Base-by-base conservation (phyloP, 2,888 invertebrate species). In the Ferdinandea cuprea region DNA sequence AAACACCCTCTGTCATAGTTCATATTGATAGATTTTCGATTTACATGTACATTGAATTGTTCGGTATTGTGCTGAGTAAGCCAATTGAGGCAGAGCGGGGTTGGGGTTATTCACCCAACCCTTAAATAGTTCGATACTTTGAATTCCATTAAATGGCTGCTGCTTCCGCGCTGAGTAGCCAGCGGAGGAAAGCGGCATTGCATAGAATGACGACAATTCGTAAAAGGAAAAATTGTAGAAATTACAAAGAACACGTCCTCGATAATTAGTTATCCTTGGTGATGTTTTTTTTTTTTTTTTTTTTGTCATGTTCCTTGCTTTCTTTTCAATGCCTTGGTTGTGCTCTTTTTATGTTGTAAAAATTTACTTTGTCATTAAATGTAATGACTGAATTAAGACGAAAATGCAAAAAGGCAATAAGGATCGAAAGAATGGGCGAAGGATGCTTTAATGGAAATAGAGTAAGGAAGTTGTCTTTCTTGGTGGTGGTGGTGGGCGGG, bases 211-310 rank as follows among this genome's bases (percentile, higher is more conserved):
- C 44, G 21, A 42, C n/a, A 52, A 42, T 11, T 13, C n/a, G 13
- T n/a, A 28, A 50, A 37, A 28, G 19, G 32, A 40, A 63, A 56
- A 56, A 21, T 19, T 56, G 21, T 52, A 59, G 37, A 72, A 77
- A 72, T 72, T 72, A 63, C 78, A 78, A 83, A 73, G 72, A 73
- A 78, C 83, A 78, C 78, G 83, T 83, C 78, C 68, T 72, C 78
- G 78, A 83, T 83, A 83, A 83, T 83, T 83, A 83, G 83, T 68
- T 83, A 69, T 83, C 83, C 83, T 83, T 78, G 63, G 35, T 58
- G 74, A 17, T 66, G 80, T 42, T 69, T 72, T 15, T 63, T 37
- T 25, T 63, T 30, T 32, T 32, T 19, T 8, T 13, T 61, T 58
- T 21, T 40, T 8, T n/a, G n/a, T n/a, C n/a, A n/a, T n/a, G 25